These are phyloP conservation scores for Petaurus breviceps DNA, from an alignment of 2,113 vertebrate species.

Conservation along the genomic window DNA sequence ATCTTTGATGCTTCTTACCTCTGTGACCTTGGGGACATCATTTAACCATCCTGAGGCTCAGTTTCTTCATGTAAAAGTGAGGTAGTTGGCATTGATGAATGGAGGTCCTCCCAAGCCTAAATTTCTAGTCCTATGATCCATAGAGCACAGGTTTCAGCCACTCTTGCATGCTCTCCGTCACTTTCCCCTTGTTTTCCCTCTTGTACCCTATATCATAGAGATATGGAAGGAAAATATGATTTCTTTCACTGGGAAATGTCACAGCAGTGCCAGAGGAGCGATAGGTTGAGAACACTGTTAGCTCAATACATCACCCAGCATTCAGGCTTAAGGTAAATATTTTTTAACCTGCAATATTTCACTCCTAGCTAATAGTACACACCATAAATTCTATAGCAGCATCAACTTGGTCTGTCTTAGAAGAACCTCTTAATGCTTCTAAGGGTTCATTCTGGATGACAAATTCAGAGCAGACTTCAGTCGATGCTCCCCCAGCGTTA, in stretches of 20 bases:
- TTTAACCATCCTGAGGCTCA: background rate
- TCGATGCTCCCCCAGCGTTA: too few relatives aligned
- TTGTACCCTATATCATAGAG: background rate
- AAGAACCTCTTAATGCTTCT: background rate
- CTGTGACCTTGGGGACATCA: background rate
- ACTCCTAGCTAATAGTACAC: background rate
- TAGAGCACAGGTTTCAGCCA: background rate
- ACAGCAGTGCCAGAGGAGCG: background rate
- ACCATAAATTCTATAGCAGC: too few relatives aligned
- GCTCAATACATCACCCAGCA: background rate
- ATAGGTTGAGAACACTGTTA: background rate
- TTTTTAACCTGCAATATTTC: background rate
- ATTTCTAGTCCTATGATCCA: background rate
- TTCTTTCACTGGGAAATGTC: background rate
- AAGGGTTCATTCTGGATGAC: rapidly evolving
- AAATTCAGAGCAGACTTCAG: background rate
- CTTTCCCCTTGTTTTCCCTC: background rate
- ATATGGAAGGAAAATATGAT: background rate
- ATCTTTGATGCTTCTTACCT: background rate
- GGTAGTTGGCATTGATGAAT: background rate
- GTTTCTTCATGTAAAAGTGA: background rate
- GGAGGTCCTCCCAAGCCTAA: background rate
- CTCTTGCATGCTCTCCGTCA: background rate
- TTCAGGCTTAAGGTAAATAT: background rate
- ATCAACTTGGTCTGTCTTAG: background rate